A percentile compares a stretch with the other conserved stretches of the same genome.
Evolutionary conservation across 2,888 invertebrate species (phyloP).

Genomic region (Tetrapedia diversipes): DNA sequence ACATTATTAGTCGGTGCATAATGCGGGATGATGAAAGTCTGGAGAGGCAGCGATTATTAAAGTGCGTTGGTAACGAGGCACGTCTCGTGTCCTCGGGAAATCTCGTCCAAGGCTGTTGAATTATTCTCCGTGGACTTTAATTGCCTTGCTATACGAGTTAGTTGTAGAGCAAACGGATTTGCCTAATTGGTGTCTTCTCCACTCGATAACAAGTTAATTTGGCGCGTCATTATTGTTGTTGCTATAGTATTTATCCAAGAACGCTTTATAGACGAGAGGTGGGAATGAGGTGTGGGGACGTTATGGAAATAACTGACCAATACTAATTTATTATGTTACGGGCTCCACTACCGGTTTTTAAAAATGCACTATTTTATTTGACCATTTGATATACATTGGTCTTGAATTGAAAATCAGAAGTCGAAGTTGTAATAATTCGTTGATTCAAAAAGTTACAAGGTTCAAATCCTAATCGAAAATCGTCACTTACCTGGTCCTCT

Average conservation of each 20-base stretch:
- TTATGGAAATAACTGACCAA: too few relatives aligned
- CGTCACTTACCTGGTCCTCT: too few relatives aligned
- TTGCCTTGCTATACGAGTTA: background rate
- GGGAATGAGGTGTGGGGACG: too few relatives aligned
- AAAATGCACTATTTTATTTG: too few relatives aligned
- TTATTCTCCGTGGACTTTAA: conserved; percentile 37
- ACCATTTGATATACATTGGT: too few relatives aligned
- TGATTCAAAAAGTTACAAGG: too few relatives aligned
- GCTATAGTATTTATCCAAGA: background rate
- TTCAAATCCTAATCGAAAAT: too few relatives aligned
- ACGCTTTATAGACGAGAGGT: background rate
- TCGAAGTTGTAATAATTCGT: too few relatives aligned
- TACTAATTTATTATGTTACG: too few relatives aligned
- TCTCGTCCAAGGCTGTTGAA: conserved; percentile 20
- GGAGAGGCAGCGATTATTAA: conserved; percentile 23
- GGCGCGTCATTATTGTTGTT: background rate
- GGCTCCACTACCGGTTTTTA: too few relatives aligned
- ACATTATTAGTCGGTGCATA: conserved; percentile 48
- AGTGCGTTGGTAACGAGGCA: conserved; percentile 33
- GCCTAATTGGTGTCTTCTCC: conserved; percentile 31
- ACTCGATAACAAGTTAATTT: background rate
- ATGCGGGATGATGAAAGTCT: conserved; percentile 28
- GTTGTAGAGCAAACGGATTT: conserved; percentile 5
- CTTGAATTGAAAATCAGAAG: too few relatives aligned
- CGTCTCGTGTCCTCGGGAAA: conserved; percentile 26